Percentiles rank a stretch among this genome's conserved stretches.
Evolutionary conservation across 2,113 vertebrate genomes (phyloP).

Genomic region (Morphnarchus princeps): DNA sequence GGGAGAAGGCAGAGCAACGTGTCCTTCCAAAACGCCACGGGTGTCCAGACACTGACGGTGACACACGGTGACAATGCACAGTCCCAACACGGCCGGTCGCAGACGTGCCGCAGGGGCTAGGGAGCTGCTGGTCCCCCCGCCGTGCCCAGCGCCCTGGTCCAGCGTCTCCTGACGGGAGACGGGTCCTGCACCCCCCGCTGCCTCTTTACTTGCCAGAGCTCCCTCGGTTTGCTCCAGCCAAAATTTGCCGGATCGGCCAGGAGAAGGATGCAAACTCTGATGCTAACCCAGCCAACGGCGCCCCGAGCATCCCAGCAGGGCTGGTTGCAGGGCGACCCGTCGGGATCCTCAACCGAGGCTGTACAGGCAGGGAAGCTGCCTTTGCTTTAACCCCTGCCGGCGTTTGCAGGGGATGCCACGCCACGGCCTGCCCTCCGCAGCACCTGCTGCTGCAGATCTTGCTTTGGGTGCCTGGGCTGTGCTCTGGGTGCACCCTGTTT

Average conservation of each 20-base stretch:
- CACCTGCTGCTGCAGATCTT: neutral
- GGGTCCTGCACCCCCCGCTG: neutral
- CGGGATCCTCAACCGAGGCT: accelerated
- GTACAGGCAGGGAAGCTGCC: too few relatives aligned
- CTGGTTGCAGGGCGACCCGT: accelerated
- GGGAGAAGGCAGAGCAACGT: conserved; percentile 5
- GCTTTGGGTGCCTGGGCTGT: neutral
- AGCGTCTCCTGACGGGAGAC: neutral
- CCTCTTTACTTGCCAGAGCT: neutral
- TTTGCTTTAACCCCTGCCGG: neutral
- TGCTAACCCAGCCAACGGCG: neutral
- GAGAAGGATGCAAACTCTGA: neutral
- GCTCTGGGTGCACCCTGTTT: neutral
- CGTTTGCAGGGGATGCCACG: neutral
- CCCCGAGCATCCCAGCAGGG: accelerated
- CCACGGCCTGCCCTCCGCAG: neutral
- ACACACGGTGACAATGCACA: neutral
- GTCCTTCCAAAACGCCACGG: neutral
- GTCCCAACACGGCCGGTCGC: neutral
- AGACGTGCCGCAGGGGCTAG: neutral
- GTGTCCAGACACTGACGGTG: neutral
- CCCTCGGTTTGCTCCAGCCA: neutral
- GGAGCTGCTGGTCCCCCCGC: neutral
- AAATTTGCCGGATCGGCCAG: accelerated
- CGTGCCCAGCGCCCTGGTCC: neutral